These are phyloP conservation scores for Drosophila ohnishii DNA, from an alignment of 1,140 invertebrate species.

Conservation along the genomic window DNA sequence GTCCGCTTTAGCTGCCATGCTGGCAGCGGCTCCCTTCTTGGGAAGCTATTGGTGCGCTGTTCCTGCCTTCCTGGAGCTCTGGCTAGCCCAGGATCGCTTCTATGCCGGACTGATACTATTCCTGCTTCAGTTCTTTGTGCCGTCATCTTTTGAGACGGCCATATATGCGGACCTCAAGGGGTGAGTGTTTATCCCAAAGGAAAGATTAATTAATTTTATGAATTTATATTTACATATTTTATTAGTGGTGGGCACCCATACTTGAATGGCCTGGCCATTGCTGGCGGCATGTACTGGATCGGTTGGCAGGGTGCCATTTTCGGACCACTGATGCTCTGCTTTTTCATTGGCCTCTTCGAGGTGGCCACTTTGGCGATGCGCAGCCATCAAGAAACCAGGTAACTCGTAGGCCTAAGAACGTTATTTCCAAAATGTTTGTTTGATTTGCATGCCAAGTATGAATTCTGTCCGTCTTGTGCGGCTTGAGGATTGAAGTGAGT, in stretches of 20 bases:
- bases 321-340: slow-evolving; percentile 95
- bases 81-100: slow-evolving; percentile 92
- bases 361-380: slow-evolving; percentile 78
- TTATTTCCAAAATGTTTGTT: neutral
- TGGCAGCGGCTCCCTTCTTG: slow-evolving; percentile 97
- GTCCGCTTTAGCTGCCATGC: slow-evolving; percentile 94
- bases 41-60: slow-evolving; percentile 97
- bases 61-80: slow-evolving; percentile 96
- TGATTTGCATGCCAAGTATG: slow-evolving; percentile 65
- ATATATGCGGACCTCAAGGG: slow-evolving; percentile 99
- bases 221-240: neutral
- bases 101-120: slow-evolving; percentile 90
- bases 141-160: slow-evolving; percentile 96
- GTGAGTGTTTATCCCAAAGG: slow-evolving; percentile 85
- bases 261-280: slow-evolving; percentile 98
- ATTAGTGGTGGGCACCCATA: slow-evolving; percentile 97
- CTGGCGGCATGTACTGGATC: slow-evolving; percentile 98
- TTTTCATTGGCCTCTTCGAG: slow-evolving; percentile 82
- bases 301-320: slow-evolving; percentile 98
- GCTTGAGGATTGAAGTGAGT: slow-evolving; percentile 62
- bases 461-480: slow-evolving; percentile 49
- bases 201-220: neutral
- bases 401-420: slow-evolving; percentile 30
- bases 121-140: slow-evolving; percentile 92
- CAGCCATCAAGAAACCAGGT: slow-evolving; percentile 72